Base-by-base conservation (phyloP, 23 tunicate genomes). In the Trididemnum clinides region DNA sequence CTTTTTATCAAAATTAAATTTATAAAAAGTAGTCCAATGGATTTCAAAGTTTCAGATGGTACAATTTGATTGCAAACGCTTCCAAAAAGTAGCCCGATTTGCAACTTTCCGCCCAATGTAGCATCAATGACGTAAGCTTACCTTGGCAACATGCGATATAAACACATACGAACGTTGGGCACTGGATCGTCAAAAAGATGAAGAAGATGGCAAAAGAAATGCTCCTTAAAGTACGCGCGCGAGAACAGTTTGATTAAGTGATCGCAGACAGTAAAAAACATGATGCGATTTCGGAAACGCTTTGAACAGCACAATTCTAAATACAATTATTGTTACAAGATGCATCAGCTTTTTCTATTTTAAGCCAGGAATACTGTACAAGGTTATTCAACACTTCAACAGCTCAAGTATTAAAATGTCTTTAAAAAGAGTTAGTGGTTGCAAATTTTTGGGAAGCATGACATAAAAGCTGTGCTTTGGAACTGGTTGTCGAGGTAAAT, bases 91-190 rank as follows among this genome's bases (percentile, higher is more conserved):
- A n/a, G n/a, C n/a, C n/a, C n/a, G n/a, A n/a, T n/a, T n/a, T n/a
- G n/a, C n/a, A n/a, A n/a, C n/a, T n/a, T n/a, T n/a, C n/a, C n/a
- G n/a, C n/a, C n/a, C 54, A 7, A 44, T 7, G 15, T 7, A 44
- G 54, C 54, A 15, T 44, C 54, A 7, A 15, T 44, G 10, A 7
- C 15, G 15, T 10, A 7, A 44, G 27, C 37, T 0, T 33, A 85
- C 89, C 83, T 76, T 25, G 89, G 89, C 4, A 86, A 32, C 0
- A 86, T 63, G 7, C 28, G 29, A 27, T 84, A 86, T 20, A 72
- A 29, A 39, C 90, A 21, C 63, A 86, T 34, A n/a, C 90, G 64
- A 34, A 86, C 90, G 36, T 86, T 86, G 1, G 79, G 74, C 0
- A 77, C 84, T 19, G 78, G 50, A 34, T 86, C 90, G 25, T 78